Percentiles rank a stretch among this genome's conserved stretches.
phyloP scores from a whole-genome alignment of 2,888 invertebrate species.

The Blera fallax region DNA sequence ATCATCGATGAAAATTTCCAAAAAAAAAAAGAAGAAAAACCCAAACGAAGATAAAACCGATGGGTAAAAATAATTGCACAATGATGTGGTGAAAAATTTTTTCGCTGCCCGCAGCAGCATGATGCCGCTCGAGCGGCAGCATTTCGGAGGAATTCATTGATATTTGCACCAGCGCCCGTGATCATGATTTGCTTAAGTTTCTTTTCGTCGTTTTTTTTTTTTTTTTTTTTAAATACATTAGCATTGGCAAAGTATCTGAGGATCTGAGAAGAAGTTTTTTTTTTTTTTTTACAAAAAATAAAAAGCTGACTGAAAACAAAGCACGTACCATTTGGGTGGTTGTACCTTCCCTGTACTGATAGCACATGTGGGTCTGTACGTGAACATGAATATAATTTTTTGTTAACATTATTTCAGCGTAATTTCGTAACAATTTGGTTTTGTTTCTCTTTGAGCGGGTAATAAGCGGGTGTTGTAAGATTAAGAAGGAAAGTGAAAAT shows the following conservation, averaged over 20 bases:
- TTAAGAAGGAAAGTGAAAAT: slow-evolving; percentile 46
- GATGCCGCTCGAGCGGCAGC: background rate
- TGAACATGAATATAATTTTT: slow-evolving; percentile 54
- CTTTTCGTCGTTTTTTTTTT: slow-evolving; percentile 25
- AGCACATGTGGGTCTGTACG: slow-evolving; percentile 47
- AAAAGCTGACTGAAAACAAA: slow-evolving; percentile 9
- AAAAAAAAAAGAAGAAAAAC: slow-evolving; percentile 5
- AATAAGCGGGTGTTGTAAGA: background rate
- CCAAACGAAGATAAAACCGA: slow-evolving; percentile 35
- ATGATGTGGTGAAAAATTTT: slow-evolving; percentile 44
- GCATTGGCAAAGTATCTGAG: slow-evolving; percentile 32
- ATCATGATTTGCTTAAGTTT: slow-evolving; percentile 51
- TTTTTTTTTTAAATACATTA: background rate
- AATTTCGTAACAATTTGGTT: slow-evolving; percentile 48
- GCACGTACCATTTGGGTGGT: slow-evolving; percentile 58
- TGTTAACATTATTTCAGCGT: slow-evolving; percentile 4
- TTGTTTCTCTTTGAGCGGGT: background rate
- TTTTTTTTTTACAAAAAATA: background rate
- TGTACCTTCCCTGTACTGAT: slow-evolving; percentile 36
- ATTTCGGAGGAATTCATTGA: slow-evolving; percentile 33
- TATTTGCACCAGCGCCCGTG: slow-evolving; percentile 49
- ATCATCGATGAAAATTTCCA: slow-evolving; percentile 15
- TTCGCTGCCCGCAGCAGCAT: slow-evolving; percentile 1
- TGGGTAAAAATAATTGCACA: slow-evolving; percentile 50
- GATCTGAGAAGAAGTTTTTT: slow-evolving; percentile 21